A percentile compares a stretch with the other conserved stretches of the same genome.
Conservation (phyloP, 2,113 vertebrate genomes). For the Phaethon lepturus region DNA sequence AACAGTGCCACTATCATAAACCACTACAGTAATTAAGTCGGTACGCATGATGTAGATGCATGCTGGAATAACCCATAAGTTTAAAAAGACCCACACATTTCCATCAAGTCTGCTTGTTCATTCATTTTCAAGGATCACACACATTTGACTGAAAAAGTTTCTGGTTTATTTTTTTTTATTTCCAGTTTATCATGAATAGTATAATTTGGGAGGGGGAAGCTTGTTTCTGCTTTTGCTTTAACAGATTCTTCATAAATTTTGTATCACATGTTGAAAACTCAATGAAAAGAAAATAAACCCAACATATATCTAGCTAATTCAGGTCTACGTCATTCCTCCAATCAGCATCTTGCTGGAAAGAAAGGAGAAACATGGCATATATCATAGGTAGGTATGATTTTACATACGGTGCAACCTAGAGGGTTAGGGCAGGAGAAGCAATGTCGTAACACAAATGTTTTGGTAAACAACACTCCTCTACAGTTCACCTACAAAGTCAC, state of each 20-base stretch:
- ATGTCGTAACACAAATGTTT: conserved; percentile 27
- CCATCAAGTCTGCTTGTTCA: conserved; percentile 3
- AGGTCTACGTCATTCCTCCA: conserved; percentile 74
- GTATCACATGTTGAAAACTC: conserved; percentile 53
- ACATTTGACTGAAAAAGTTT: not conserved
- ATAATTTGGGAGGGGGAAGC: conserved; percentile 40
- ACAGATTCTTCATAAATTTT: conserved; percentile 60
- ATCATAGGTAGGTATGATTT: conserved; percentile 76
- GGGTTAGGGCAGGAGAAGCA: conserved; percentile 23
- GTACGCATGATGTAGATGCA: conserved; percentile 13
- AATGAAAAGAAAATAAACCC: conserved; percentile 61
- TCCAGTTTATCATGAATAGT: not conserved
- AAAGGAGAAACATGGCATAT: conserved; percentile 75
- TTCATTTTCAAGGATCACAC: not conserved
- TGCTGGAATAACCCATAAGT: not conserved
- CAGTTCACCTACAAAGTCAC: not conserved
- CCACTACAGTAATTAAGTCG: not conserved
- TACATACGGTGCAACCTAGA: conserved; percentile 42
- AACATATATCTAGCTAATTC: conserved; percentile 71
- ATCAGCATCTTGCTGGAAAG: conserved; percentile 77
- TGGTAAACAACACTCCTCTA: conserved; percentile 70
- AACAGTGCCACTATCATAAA: not conserved
- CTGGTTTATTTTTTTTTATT: not conserved
- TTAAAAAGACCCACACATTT: not conserved
- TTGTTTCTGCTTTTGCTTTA: conserved; percentile 67